Base-by-base conservation (phyloP, 2,797 vertebrate genomes). In the Anguilla anguilla region DNA sequence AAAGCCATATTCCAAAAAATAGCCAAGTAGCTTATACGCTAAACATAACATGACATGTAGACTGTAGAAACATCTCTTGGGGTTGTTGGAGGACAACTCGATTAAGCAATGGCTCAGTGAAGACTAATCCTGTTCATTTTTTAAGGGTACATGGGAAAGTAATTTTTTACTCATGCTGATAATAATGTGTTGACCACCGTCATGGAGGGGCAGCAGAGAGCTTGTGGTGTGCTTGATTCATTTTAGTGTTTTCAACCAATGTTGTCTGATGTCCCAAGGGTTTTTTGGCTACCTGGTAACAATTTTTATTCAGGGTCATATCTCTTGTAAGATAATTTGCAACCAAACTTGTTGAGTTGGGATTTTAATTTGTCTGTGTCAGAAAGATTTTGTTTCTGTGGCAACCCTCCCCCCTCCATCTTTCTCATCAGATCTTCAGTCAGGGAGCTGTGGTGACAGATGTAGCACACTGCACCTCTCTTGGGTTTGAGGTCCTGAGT, bases 391-490 rank as follows among this genome's bases (percentile, higher is more conserved):
- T 82, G 77, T 51, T 51, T 46, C 13, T 82, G 19, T 77, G 5
- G 25, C n/a, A 64, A 25, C 25, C 25, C 25, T 19, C 28, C 11
- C 6, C 25, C 43, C 35, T 87, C 6, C 46, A 39, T 85, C 53
- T 64, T 55, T 61, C 0, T 79, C 9, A 0, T 82, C 91, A 99
- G 99, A 96, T 99, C 86, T 98, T 98, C 90, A 97, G 97, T 87
- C 98, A 96, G 0, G 98, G 98, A 0, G 97, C 98, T 0, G 98
- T 99, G 92, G 98, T 99, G 91, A 99, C 98, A 0, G 99, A 99
- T 4, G 97, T 96, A 0, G 96, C 96, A 0, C 97, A 92, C 90
- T 99, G 99, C 92, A 98, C 98, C 0, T 96, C 98, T 0, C 94
- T 99, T 88, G 99, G 98, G 86, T 97, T 97, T 0, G 95, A 96